phyloP scores from a whole-genome alignment of 2,797 vertebrate species.

The Sebastes miniatus region DNA sequence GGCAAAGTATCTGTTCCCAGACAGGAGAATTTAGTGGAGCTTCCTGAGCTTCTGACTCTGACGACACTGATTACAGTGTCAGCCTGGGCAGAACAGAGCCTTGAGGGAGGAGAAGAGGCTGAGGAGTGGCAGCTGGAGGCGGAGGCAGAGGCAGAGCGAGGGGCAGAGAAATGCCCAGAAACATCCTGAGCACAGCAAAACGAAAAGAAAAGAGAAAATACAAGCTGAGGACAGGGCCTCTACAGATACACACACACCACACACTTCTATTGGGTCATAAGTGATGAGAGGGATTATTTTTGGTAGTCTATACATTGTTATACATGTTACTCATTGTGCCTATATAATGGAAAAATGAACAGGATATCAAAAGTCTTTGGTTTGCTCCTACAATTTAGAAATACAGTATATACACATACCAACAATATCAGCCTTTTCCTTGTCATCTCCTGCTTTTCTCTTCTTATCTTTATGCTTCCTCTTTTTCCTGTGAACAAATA shows the following conservation, averaged over 20 bases:
- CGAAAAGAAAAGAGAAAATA: background rate
- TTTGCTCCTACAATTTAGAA: background rate
- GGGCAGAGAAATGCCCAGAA: background rate
- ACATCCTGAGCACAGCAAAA: too few relatives aligned
- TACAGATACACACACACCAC: background rate
- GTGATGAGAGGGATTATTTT: background rate
- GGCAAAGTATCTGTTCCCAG: background rate
- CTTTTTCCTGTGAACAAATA: slow-evolving; percentile 84
- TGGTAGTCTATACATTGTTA: background rate
- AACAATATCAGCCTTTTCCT: slow-evolving; percentile 86
- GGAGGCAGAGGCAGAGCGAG: too few relatives aligned
- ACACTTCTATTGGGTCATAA: background rate
- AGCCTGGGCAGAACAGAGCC: background rate
- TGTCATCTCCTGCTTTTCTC: slow-evolving; percentile 84
- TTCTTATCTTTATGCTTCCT: slow-evolving; percentile 89
- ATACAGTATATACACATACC: slow-evolving; percentile 76
- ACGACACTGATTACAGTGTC: background rate
- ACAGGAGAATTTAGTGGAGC: background rate
- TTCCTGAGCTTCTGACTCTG: background rate
- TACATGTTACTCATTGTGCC: background rate
- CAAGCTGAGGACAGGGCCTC: background rate
- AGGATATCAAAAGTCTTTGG: background rate
- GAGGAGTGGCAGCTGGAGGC: background rate
- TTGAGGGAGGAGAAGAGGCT: background rate
- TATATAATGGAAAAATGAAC: background rate